Evolutionary conservation across 2,113 vertebrate species (phyloP).

Genomic region (Tympanuchus pallidicinctus): DNA sequence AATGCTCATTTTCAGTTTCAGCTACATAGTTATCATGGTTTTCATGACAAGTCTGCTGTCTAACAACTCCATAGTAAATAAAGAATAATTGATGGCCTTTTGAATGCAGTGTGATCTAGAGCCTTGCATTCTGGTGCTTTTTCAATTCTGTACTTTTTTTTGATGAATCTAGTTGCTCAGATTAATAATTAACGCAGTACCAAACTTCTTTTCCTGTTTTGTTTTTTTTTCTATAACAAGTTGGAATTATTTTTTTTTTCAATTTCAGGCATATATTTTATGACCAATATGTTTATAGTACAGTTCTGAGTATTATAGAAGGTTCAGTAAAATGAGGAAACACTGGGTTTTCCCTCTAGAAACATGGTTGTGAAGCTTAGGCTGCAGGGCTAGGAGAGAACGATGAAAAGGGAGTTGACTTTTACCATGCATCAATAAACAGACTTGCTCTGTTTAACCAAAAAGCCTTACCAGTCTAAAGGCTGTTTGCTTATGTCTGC

Average conservation of each 20-base stretch:
- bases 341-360: fast-evolving
- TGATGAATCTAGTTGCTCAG: background rate
- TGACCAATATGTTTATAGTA: background rate
- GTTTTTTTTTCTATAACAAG: background rate
- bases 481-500: background rate
- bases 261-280: background rate
- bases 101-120: background rate
- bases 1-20: background rate
- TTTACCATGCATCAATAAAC: background rate
- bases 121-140: background rate
- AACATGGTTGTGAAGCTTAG: background rate
- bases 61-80: background rate
- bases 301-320: background rate
- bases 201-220: background rate
- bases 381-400: background rate
- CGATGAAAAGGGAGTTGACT: background rate
- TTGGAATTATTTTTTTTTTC: background rate
- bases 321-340: background rate
- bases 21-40: background rate
- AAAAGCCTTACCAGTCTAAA: background rate
- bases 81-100: background rate
- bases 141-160: background rate
- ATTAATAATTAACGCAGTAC: background rate
- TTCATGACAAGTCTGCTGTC: background rate
- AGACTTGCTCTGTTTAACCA: background rate